Evolutionary conservation across 2,888 invertebrate species (phyloP).

Genomic region (Noctua comes): DNA sequence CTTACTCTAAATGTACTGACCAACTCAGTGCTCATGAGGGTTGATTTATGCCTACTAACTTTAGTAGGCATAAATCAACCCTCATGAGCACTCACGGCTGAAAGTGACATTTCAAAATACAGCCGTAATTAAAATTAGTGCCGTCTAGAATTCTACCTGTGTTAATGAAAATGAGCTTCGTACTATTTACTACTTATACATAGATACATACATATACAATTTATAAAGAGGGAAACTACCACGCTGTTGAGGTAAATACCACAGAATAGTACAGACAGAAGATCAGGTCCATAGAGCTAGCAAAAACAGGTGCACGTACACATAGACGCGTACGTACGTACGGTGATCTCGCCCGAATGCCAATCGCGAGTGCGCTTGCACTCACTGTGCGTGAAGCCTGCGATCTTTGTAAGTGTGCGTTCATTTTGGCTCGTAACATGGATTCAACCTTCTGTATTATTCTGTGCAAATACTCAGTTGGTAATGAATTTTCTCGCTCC

Average conservation of each 20-base stretch:
- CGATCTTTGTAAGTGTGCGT: neutral
- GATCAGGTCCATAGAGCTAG: neutral
- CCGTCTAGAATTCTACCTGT: neutral
- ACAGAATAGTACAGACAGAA: slow-evolving; percentile 16
- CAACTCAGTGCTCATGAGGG: no score
- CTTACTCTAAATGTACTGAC: no score
- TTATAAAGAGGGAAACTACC: slow-evolving; percentile 40
- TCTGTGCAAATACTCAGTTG: slow-evolving; percentile 52
- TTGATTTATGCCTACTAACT: no score
- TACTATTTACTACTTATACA: slow-evolving; percentile 30
- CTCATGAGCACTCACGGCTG: neutral
- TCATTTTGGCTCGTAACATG: neutral
- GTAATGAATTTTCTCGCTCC: slow-evolving; percentile 67
- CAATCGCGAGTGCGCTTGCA: slow-evolving; percentile 11
- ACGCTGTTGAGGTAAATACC: slow-evolving; percentile 26
- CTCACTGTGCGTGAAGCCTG: neutral
- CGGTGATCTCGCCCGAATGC: neutral
- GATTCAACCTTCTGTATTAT: slow-evolving; percentile 27
- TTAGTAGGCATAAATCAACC: slow-evolving; percentile 9
- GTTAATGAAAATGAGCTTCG: slow-evolving; percentile 20
- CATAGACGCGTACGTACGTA: neutral
- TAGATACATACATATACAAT: slow-evolving; percentile 10
- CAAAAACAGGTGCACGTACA: neutral
- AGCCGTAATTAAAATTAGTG: slow-evolving; percentile 15
- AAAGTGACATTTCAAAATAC: slow-evolving; percentile 13